Evolutionary conservation across 2,888 invertebrate genomes (phyloP).

Genomic region (Mayetiola destructor): DNA sequence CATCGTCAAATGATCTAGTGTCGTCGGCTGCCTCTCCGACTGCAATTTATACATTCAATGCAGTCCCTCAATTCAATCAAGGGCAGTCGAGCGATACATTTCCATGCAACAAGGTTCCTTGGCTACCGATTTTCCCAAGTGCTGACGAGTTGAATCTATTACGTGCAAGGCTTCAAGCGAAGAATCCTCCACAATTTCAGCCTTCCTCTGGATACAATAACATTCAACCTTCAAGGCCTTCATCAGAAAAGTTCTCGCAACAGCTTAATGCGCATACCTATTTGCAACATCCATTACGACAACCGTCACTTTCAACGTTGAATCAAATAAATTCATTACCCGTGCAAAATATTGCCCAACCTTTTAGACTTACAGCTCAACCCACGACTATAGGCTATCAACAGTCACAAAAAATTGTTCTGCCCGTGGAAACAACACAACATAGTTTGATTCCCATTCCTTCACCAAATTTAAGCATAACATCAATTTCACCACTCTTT

Average conservation of each 20-base stretch:
- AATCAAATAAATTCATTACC: neutral
- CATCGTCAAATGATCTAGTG: neutral
- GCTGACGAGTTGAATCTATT: neutral
- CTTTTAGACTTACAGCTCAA: neutral
- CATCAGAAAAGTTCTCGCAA: neutral
- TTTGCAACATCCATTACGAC: neutral
- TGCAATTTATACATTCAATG: neutral
- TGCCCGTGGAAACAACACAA: constrained; percentile 19
- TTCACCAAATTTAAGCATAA: constrained; percentile 48
- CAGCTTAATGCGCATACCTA: constrained; percentile 2
- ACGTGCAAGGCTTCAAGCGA: neutral
- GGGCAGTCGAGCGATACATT: neutral
- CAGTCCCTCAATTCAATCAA: neutral
- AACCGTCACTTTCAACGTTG: neutral
- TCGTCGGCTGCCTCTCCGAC: constrained; percentile 5
- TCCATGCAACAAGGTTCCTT: constrained; percentile 64
- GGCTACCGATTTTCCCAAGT: constrained; percentile 52
- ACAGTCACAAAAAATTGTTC: constrained; percentile 17
- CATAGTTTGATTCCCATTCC: constrained; percentile 38
- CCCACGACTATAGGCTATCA: neutral
- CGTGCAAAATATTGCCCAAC: neutral
- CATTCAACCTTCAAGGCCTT: neutral
- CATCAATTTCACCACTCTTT: constrained; percentile 47
- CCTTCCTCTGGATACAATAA: neutral
- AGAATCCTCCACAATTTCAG: neutral